phyloP scores from a whole-genome alignment of 2,113 vertebrate species.

The Cavia aperea region DNA sequence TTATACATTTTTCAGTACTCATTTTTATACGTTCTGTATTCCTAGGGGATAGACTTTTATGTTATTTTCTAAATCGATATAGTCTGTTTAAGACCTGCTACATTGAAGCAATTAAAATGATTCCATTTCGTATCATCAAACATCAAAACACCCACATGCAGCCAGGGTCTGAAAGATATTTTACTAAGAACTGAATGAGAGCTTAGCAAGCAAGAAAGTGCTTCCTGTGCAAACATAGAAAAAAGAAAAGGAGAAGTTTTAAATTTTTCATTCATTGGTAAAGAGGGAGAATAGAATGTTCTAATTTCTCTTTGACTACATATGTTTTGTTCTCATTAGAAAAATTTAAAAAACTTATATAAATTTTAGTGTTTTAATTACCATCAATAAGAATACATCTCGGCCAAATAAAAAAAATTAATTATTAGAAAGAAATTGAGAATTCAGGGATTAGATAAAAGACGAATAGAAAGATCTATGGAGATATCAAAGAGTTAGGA shows the following conservation, averaged over 20 bases:
- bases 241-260: background rate
- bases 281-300: background rate
- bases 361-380: background rate
- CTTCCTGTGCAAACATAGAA: background rate
- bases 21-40: background rate
- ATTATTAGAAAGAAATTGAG: background rate
- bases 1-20: background rate
- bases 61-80: background rate
- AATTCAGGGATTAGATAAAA: background rate
- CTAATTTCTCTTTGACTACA: background rate
- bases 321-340: background rate
- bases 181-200: background rate
- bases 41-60: background rate
- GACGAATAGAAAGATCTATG: background rate
- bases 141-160: background rate
- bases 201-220: background rate
- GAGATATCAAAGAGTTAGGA: accelerated
- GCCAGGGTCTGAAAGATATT: background rate
- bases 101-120: background rate
- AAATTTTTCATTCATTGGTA: background rate
- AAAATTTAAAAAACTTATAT: background rate
- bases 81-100: background rate
- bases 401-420: background rate
- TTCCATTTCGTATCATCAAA: background rate
- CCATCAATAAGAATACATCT: background rate